Evolutionary conservation across 2,888 invertebrate species (phyloP).

Genomic region (Napeogenes inachia): DNA sequence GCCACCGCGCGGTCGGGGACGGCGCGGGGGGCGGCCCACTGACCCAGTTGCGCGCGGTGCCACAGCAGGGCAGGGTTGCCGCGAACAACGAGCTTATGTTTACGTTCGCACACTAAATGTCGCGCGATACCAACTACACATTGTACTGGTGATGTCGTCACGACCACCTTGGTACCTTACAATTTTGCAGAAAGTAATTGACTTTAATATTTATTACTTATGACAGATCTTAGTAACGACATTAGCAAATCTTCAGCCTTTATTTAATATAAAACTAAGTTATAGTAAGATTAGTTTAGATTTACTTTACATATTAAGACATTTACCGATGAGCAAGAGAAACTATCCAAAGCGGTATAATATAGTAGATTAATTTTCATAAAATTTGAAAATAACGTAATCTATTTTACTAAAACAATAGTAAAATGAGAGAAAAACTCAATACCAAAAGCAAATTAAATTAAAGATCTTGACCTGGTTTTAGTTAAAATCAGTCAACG

Average conservation of each 20-base stretch:
- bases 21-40: constrained; percentile 84
- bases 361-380: neutral
- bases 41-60: constrained; percentile 86
- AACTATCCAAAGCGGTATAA: too few relatives aligned
- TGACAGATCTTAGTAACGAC: too few relatives aligned
- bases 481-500: constrained; percentile 70
- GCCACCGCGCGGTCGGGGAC: constrained; percentile 75
- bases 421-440: constrained; percentile 40
- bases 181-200: neutral
- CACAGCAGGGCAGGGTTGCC: constrained; percentile 79
- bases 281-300: too few relatives aligned
- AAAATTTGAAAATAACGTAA: neutral
- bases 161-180: constrained; percentile 1
- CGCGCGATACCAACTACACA: constrained; percentile 36
- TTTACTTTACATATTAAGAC: too few relatives aligned
- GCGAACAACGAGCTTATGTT: constrained; percentile 67
- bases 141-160: neutral
- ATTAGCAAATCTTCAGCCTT: too few relatives aligned
- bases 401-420: neutral
- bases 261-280: too few relatives aligned
- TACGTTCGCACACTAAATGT: constrained; percentile 64
- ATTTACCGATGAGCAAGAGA: too few relatives aligned
- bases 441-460: constrained; percentile 62
- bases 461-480: constrained; percentile 73
- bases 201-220: too few relatives aligned